Conservation (phyloP, 2,888 invertebrate species). For the Melangyna quadrimaculata region DNA sequence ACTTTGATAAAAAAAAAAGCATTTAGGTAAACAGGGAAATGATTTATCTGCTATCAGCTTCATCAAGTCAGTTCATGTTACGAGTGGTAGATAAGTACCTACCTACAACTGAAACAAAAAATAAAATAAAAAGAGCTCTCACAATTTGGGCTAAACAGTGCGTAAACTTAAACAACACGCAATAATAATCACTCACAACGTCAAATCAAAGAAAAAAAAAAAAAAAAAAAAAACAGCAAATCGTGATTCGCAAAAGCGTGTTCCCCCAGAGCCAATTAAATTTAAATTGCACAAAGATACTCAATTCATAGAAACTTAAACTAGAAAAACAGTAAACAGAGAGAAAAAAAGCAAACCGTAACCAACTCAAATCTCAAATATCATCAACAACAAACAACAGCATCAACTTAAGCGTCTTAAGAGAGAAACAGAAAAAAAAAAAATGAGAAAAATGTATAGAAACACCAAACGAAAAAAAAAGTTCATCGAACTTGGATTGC, state of each 20-base stretch:
- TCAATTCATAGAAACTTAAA: slow-evolving; percentile 15
- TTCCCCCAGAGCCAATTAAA: slow-evolving; percentile 37
- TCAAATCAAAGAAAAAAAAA: slow-evolving; percentile 2
- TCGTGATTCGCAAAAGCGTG: slow-evolving; percentile 35
- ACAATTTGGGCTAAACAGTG: slow-evolving; percentile 55
- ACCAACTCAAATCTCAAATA: slow-evolving; percentile 12
- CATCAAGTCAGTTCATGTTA: neutral
- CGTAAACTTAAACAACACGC: slow-evolving; percentile 58
- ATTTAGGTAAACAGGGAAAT: neutral
- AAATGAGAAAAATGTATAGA: neutral
- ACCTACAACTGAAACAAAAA: neutral
- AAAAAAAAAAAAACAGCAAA: slow-evolving; percentile 4
- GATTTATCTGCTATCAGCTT: neutral
- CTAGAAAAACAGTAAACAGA: slow-evolving; percentile 19
- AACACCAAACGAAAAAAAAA: slow-evolving; percentile 35
- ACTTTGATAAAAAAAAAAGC: neutral
- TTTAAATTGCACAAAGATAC: slow-evolving; percentile 41
- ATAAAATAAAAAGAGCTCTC: neutral
- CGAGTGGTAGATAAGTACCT: too few relatives aligned
- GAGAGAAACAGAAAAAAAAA: neutral
- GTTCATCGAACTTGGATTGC: slow-evolving; percentile 59
- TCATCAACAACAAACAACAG: neutral
- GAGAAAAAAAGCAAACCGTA: slow-evolving; percentile 5
- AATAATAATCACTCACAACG: slow-evolving; percentile 31
- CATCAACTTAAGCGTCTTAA: slow-evolving; percentile 16